Base-by-base conservation (phyloP, 2,797 vertebrate species). In the Chaenodraco wilsoni region DNA sequence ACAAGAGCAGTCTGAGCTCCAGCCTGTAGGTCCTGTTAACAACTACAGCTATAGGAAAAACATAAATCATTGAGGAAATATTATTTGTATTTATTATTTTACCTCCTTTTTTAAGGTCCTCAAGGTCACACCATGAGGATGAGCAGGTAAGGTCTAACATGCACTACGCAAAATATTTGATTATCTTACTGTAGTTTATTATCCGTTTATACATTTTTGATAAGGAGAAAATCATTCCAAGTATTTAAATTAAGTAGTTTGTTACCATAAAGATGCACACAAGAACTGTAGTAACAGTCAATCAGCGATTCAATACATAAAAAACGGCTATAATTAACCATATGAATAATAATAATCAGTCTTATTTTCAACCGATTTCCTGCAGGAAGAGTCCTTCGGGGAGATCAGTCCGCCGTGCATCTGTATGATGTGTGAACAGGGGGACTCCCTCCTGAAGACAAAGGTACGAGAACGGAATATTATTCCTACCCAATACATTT, bases 391-490 rank as follows among this genome's bases (percentile, higher is more conserved):
- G 71, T 52, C 84, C 1, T 10, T 50, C 2, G 1, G 73, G 69
- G 92, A 91, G 79, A 87, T 89, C 33, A 88, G 73, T 23, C 87
- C 84, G 0, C 61, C 93, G 0, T 89, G 84, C 23, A 15, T 94
- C 50, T 98, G 97, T 74, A 87, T 93, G 7, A 92, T 97, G 41
- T 98, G 97, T 90, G 93, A 86, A 67, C 84, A 94, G 33, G 93
- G 95, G 3, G 90, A 94, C 80, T 95, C 93, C 15, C 77, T 93
- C 19, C 84, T 88, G 55, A 93, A 74, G 60, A 85, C 82, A 2
- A 96, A 97, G 96, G 97, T 97, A 92, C 74, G 15, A 45, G 5
- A 67, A 57, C 9, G 12, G 45, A 46, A 14, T 4, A 19, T 21
- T 9, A 19, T 16, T 44, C 27, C 65, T 14, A 64, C 13, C 15